Percentiles rank a stretch among this genome's conserved stretches.
These are phyloP conservation scores for Eupithecia tripunctaria DNA, from an alignment of 2,888 invertebrate species.

Conservation along the genomic window DNA sequence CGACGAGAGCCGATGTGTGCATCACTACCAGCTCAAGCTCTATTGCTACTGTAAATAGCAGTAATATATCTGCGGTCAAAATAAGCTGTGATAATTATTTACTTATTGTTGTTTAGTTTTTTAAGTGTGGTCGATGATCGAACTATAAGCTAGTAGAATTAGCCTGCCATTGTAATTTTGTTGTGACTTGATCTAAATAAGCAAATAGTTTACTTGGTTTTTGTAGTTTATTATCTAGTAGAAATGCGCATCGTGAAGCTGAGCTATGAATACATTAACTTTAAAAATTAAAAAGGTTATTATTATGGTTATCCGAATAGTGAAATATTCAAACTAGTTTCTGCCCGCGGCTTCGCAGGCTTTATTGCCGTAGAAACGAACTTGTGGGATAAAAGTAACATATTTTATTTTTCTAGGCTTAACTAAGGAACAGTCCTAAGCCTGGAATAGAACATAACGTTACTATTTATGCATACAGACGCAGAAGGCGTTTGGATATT, in stretches of 20 bases:
- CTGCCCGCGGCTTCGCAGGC: no score
- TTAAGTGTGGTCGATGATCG: neutral
- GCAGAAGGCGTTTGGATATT: no score
- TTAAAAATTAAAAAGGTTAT: no score
- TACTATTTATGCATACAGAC: no score
- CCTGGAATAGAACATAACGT: no score
- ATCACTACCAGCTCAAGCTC: conserved; percentile 89
- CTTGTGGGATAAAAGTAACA: no score
- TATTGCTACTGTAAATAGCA: conserved; percentile 88
- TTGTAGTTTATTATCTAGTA: neutral
- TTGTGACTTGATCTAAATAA: neutral
- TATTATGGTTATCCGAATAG: neutral
- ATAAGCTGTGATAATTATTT: conserved; percentile 51
- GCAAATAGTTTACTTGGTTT: neutral
- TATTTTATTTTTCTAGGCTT: no score
- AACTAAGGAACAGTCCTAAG: no score
- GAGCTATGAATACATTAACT: neutral
- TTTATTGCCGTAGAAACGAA: no score
- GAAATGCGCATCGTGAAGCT: neutral
- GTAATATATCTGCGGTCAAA: conserved; percentile 38
- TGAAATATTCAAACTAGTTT: neutral
- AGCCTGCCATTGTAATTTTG: neutral
- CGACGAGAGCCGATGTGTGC: conserved; percentile 90
- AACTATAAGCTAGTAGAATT: neutral
- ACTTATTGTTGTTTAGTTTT: conserved; percentile 8